Conservation (phyloP, 2,113 vertebrate genomes). For the Phylloscopus trochilus region DNA sequence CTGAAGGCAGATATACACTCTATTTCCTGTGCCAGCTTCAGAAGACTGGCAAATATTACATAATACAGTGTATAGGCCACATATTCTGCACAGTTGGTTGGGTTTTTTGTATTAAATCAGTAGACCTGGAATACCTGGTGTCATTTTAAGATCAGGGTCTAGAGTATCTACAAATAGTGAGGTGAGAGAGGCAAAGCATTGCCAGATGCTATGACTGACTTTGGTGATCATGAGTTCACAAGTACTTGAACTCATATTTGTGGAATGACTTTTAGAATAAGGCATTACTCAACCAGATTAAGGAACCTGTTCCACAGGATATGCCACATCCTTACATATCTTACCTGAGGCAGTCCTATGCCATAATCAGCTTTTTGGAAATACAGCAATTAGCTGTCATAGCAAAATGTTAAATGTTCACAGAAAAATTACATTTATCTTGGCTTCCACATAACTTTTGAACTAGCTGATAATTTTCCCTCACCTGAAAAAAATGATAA, state of each 20-base stretch:
- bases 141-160: neutral
- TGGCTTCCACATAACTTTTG: neutral
- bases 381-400: neutral
- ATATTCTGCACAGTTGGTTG: neutral
- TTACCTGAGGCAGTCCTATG: neutral
- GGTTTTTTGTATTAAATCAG: neutral
- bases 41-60: neutral
- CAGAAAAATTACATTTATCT: neutral
- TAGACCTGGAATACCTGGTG: neutral
- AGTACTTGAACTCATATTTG: neutral
- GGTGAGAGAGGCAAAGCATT: neutral
- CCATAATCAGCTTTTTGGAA: neutral
- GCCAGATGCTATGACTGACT: neutral
- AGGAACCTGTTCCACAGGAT: neutral
- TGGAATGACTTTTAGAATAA: neutral
- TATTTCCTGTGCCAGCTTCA: neutral
- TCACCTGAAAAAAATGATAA: neutral
- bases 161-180: neutral
- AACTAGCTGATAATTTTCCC: neutral
- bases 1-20: accelerated
- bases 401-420: neutral
- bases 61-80: neutral
- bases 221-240: neutral
- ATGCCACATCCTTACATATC: neutral
- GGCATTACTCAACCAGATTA: neutral